Evolutionary conservation across 2,888 invertebrate genomes (phyloP).

Genomic region (Gari tellinella): DNA sequence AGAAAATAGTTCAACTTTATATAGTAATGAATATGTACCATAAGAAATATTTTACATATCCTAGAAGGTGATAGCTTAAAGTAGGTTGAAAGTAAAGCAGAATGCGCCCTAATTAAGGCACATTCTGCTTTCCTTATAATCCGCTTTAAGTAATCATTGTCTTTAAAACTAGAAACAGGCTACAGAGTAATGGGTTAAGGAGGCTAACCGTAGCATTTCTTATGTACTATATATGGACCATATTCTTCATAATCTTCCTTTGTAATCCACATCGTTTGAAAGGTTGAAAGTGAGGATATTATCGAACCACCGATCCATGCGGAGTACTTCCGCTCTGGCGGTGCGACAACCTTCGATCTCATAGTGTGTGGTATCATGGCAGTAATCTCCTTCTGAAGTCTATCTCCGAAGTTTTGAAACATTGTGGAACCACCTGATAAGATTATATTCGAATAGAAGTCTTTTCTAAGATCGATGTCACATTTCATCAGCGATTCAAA

Average conservation of each 20-base stretch:
- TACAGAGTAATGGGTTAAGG: too few species aligned
- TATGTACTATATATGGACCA: conserved; percentile 97
- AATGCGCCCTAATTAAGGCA: too few species aligned
- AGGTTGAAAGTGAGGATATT: conserved; percentile 59
- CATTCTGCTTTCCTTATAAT: too few species aligned
- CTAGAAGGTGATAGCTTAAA: too few species aligned
- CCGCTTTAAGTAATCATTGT: too few species aligned
- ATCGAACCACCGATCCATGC: conserved; percentile 65
- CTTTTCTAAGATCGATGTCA: conserved; percentile 56
- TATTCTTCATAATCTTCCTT: conserved; percentile 93
- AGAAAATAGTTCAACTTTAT: too few species aligned
- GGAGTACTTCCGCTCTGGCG: conserved; percentile 83
- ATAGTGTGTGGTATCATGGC: conserved; percentile 64
- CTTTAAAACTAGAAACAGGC: too few species aligned
- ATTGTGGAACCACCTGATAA: conserved; percentile 77
- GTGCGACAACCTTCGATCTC: conserved; percentile 66
- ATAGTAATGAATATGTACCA: too few species aligned
- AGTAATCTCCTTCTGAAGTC: conserved; percentile 69
- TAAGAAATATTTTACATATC: too few species aligned
- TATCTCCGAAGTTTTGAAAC: conserved; percentile 69
- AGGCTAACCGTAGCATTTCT: conserved; percentile 90
- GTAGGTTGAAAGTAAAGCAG: too few species aligned
- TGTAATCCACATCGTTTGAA: conserved; percentile 57
- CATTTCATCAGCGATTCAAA: conserved; percentile 61
- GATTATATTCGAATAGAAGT: conserved; percentile 64